Evolutionary conservation across 2,888 invertebrate species (phyloP).

Genomic region (Netelia fuscicornis): DNA sequence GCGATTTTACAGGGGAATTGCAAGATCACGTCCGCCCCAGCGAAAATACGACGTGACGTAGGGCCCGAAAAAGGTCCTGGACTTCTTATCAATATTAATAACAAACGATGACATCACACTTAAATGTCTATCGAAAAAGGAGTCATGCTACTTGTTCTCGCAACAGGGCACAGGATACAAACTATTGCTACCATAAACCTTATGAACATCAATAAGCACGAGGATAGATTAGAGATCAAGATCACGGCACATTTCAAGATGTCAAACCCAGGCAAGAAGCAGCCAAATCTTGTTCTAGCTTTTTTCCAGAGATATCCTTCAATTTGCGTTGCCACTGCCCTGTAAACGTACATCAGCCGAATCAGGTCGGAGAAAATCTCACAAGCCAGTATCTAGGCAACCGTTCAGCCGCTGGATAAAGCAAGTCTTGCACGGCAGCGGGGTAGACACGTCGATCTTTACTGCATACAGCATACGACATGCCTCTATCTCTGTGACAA

Average conservation of each 20-base stretch:
- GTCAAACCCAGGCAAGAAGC: not conserved
- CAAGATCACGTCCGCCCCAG: constrained; percentile 65
- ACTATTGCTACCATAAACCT: constrained; percentile 63
- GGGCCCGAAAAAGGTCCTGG: constrained; percentile 59
- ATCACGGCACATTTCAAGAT: not conserved
- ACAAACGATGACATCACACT: constrained; percentile 53
- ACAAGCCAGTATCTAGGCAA: not conserved
- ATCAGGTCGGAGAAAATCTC: not conserved
- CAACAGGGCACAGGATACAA: constrained; percentile 65
- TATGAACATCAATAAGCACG: constrained; percentile 42
- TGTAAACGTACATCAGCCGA: not conserved
- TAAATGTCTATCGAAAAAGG: constrained; percentile 54
- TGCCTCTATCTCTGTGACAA: constrained; percentile 17
- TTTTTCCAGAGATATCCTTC: not conserved
- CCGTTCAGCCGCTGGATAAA: not conserved
- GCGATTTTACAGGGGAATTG: constrained; percentile 71
- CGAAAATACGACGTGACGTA: constrained; percentile 65
- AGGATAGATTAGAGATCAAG: constrained; percentile 62
- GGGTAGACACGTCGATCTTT: constrained; percentile 8
- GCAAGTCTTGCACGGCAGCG: not conserved
- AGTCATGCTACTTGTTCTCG: constrained; percentile 60
- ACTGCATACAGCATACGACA: constrained; percentile 28
- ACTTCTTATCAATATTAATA: constrained; percentile 23
- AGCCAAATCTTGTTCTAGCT: not conserved
- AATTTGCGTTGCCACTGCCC: not conserved